Percentiles rank a stretch among this genome's conserved stretches.
These are phyloP conservation scores for Litoditis marina DNA, from an alignment of 2,888 invertebrate genomes.

Conservation along the genomic window DNA sequence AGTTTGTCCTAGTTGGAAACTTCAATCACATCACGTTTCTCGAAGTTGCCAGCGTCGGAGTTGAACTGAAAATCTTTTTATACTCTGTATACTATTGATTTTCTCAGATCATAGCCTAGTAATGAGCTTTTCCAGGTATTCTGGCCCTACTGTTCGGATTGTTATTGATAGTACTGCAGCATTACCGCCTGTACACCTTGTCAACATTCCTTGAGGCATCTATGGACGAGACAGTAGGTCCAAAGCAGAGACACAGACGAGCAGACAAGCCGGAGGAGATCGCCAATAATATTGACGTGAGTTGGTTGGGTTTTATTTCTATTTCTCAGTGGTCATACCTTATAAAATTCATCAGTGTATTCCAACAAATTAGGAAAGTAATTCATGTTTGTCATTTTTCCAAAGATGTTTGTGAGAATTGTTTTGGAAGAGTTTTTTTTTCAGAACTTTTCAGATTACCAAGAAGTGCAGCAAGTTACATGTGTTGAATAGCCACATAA, in stretches of 20 bases:
- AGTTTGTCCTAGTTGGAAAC: too few relatives aligned
- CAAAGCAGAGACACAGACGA: slow-evolving; percentile 21
- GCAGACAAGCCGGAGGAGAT: neutral
- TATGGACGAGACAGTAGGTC: slow-evolving; percentile 53
- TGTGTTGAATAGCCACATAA: too few relatives aligned
- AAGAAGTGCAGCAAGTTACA: too few relatives aligned
- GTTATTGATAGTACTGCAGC: slow-evolving; percentile 47
- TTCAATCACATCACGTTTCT: neutral
- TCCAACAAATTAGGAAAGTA: neutral
- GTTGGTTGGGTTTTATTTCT: neutral
- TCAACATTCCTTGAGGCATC: slow-evolving; percentile 54
- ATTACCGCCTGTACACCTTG: slow-evolving; percentile 50
- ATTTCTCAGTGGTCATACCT: neutral
- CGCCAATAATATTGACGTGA: slow-evolving; percentile 20
- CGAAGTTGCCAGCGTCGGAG: too few relatives aligned
- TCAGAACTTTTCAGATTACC: too few relatives aligned
- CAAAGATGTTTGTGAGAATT: too few relatives aligned
- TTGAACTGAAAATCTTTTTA: too few relatives aligned
- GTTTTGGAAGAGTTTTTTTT: too few relatives aligned
- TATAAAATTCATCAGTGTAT: neutral
- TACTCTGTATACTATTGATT: too few relatives aligned
- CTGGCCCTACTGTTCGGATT: slow-evolving; percentile 46
- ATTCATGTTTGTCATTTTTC: too few relatives aligned
- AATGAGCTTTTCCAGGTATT: slow-evolving; percentile 27
- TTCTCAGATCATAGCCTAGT: neutral